Conservation (phyloP, 2,888 invertebrate genomes). For the Elaeidobius kamerunicus region DNA sequence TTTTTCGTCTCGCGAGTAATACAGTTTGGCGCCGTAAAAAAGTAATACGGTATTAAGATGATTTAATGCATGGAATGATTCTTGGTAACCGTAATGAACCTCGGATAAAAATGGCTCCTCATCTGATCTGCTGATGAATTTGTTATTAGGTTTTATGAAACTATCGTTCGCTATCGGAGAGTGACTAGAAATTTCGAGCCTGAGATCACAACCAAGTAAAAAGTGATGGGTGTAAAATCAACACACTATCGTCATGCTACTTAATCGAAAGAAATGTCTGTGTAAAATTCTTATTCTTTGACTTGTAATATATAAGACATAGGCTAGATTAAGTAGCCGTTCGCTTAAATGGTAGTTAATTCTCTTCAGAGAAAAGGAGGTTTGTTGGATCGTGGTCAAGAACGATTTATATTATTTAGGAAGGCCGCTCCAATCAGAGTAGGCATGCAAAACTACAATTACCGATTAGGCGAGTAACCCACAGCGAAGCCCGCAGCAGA, state of each 20-base stretch:
- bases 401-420: conserved; percentile 19
- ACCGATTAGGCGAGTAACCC: conserved; percentile 22
- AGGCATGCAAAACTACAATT: conserved; percentile 23
- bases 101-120: conserved; percentile 14
- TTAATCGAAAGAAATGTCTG: too few species aligned
- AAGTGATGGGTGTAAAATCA: too few species aligned
- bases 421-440: conserved; percentile 9
- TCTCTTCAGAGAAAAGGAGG: conserved; percentile 9
- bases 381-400: conserved; percentile 8
- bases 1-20: too few species aligned
- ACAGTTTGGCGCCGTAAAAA: too few species aligned
- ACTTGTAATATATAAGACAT: too few species aligned
- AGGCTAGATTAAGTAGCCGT: too few species aligned
- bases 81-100: conserved; percentile 22
- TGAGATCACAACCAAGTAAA: too few species aligned
- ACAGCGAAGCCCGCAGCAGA: conserved; percentile 10
- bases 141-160: conserved; percentile 16
- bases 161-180: conserved; percentile 2
- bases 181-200: conserved; percentile 13
- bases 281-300: too few species aligned
- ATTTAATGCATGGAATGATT: conserved; percentile 25
- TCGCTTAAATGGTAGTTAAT: conserved; percentile 9
- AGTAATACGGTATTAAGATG: conserved; percentile 25
- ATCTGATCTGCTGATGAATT: conserved; percentile 13
- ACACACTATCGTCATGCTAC: too few species aligned